Percentiles rank a stretch among this genome's conserved stretches.
Evolutionary conservation across 1,140 invertebrate genomes (phyloP).

Genomic region (Bombus superbus): DNA sequence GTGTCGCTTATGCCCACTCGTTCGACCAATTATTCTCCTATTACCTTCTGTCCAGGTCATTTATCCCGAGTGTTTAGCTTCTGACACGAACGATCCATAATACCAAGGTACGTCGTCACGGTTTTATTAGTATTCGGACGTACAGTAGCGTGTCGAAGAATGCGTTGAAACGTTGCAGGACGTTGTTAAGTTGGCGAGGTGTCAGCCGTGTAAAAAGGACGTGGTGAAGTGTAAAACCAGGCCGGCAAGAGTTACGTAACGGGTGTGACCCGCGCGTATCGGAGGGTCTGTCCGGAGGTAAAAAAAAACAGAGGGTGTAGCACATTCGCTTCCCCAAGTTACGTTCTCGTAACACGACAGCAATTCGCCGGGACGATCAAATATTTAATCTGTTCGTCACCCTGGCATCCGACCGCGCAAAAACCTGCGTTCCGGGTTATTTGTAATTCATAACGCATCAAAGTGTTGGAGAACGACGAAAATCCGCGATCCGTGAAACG

Average conservation of each 20-base stretch:
- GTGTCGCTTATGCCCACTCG: not conserved
- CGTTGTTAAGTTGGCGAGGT: not conserved
- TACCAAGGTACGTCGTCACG: not conserved
- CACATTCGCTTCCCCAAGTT: not conserved
- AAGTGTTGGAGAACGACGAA: not conserved
- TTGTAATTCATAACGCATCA: constrained; percentile 61
- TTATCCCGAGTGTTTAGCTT: not conserved
- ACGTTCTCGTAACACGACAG: not conserved
- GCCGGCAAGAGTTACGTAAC: constrained; percentile 40
- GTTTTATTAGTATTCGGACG: not conserved
- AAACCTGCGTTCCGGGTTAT: constrained; percentile 15
- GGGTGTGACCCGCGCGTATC: constrained; percentile 31
- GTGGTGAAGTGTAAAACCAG: constrained; percentile 49
- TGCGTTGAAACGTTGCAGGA: not conserved
- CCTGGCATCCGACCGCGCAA: not conserved
- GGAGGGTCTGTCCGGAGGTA: not conserved
- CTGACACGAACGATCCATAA: not conserved
- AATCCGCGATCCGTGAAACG: constrained; percentile 24
- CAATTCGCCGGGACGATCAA: constrained; percentile 47
- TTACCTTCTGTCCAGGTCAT: not conserved
- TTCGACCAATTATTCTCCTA: not conserved
- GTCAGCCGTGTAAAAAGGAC: not conserved
- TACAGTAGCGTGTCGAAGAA: not conserved
- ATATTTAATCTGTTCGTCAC: constrained; percentile 51
- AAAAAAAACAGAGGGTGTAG: constrained; percentile 8